Base-by-base conservation (phyloP, 1,140 invertebrate species). In the Dinoponera quadriceps region DNA sequence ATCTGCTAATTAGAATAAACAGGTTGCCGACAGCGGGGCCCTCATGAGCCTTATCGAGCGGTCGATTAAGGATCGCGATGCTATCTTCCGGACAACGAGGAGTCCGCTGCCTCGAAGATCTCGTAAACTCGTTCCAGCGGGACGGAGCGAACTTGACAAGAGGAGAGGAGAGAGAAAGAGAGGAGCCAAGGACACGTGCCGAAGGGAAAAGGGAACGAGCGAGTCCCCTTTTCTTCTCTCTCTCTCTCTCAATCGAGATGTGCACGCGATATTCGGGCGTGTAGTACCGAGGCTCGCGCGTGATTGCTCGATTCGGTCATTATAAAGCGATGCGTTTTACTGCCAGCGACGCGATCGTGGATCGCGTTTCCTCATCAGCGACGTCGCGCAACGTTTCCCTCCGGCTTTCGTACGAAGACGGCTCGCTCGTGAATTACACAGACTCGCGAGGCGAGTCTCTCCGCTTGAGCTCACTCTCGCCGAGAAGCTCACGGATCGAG, bases 1-100 rank as follows among this genome's bases (percentile, higher is more conserved):
- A 72, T 77, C 74, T 59, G 65, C 63, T 87, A 88, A 88, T 88
- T 88, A 88, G 86, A 88, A 85, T 87, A 87, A 88, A 87, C 86
- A 85, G 82, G 82, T 87, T 85, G 75, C 85, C 85, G 82, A 88
- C 86, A 87, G 65, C 51, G 33, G 27, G 4, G n/a, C 29, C 49
- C 57, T 87, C 51, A 49, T 38, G 77, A 82, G 71, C 66, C 69
- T 84, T 88, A 88, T 88, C 85, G 71, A 75, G 49, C 54, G 44
- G 11, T 82, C 85, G 86, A 88, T 88, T 87, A 75, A 87, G 59
- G 69, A 84, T 84, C 82, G 74, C 85, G 86, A 88, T 88, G 82
- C 59, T 88, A 88, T 88, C 85, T 72, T 68, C 11, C 2, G 27
- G 49, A 44, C 73, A 66, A 84, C 85, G 59, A 82, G 57, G 48